These are phyloP conservation scores for Arnoldichthys spilopterus DNA, from an alignment of 2,797 vertebrate species.

Conservation along the genomic window DNA sequence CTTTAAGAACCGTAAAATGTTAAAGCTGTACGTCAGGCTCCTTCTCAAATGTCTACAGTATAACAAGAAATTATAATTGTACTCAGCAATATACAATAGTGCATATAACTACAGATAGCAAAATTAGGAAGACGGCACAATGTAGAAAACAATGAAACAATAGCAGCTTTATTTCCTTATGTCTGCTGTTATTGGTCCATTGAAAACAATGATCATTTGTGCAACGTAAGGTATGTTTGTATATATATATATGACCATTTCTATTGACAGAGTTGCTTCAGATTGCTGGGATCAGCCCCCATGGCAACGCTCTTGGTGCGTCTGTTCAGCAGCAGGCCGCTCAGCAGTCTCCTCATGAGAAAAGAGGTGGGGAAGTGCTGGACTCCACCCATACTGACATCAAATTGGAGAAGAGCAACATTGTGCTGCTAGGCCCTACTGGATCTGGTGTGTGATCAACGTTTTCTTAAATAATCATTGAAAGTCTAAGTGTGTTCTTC, in stretches of 20 bases:
- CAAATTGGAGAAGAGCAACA: slow-evolving; percentile 98
- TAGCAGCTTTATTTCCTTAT: background rate
- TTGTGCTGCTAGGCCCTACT: slow-evolving; percentile 95
- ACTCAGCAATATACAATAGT: no score
- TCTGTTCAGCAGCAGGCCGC: slow-evolving; percentile 94
- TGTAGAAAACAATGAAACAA: background rate
- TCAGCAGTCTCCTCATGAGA: slow-evolving; percentile 91
- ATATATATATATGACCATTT: slow-evolving; percentile 43
- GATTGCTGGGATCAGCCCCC: slow-evolving; percentile 95
- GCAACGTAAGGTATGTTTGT: no score
- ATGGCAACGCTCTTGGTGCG: slow-evolving; percentile 93
- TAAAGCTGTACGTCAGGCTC: background rate
- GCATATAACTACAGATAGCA: background rate
- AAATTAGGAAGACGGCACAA: background rate
- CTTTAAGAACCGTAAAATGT: background rate
- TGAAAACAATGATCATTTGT: background rate
- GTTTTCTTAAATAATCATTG: background rate
- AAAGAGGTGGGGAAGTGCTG: slow-evolving; percentile 90
- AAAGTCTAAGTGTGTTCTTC: slow-evolving; percentile 11
- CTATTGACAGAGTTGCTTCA: slow-evolving; percentile 88
- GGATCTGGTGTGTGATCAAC: slow-evolving; percentile 85
- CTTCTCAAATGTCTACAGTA: no score
- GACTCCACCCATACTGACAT: slow-evolving; percentile 91
- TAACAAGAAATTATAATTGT: no score
- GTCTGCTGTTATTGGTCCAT: background rate